Base-by-base conservation (phyloP, 2,797 vertebrate genomes). In the Taeniopygia guttata region DNA sequence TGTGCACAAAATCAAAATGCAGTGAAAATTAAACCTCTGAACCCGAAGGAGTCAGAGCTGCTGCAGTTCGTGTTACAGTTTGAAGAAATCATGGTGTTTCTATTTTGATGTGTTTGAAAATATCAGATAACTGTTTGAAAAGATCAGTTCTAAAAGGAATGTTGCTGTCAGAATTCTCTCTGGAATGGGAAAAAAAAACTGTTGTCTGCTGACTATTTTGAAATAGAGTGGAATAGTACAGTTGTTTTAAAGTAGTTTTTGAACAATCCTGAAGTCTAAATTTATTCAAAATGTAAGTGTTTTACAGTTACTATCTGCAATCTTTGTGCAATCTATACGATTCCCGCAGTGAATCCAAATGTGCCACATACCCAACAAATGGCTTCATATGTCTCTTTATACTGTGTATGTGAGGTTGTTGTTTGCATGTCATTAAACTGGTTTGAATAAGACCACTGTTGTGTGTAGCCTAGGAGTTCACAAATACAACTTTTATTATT, bases 1-100 rank as follows among this genome's bases (percentile, higher is more conserved):
- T 93, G 96, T 96, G 42, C 87, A 5, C 72, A 54, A 93, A 91
- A 87, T 70, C 27, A 62, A 48, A 69, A 30, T 66, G n/a, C 12
- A 4, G 27, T 70, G 38, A 54, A 77, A 73, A 59, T 22, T 8
- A 94, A 77, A 84, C 34, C 58, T 80, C 30, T 95, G 32, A 91
- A 81, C 52, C 91, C 46, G 34, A 34, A 86, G 81, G 34, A 18
- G 18, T 92, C 68, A 87, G 55, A 88, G 52, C 56, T 73, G 55
- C 42, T 89, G 73, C 42, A 66, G 49, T 52, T 83, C 29, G 54
- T 96, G 34, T 82, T 85, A 74, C 45, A 84, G 18, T 75, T 66
- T 79, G 82, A 76, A 87, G 56, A 84, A 88, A 86, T 70, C 11
- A 48, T 9, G 11, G 2, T 72, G 29, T 78, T 89, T 58, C 46